phyloP scores from a whole-genome alignment of 2,797 vertebrate species.

The Pygocentrus nattereri region DNA sequence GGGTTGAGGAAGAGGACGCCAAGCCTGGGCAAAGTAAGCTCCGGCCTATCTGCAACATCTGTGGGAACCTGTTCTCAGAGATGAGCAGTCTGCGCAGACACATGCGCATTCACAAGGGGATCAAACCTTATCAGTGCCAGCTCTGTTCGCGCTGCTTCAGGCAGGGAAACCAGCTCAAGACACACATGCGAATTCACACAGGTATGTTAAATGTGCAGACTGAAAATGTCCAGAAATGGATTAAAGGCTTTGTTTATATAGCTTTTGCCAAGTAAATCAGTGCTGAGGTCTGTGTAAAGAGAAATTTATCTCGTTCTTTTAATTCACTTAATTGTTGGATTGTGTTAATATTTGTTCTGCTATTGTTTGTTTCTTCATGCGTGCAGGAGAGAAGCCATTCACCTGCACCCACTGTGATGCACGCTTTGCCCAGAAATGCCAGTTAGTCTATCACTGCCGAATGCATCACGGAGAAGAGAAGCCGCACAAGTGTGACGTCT shows the following conservation, averaged over 20 bases:
- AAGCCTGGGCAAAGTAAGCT: conserved; percentile 65
- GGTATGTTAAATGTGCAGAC: conserved; percentile 76
- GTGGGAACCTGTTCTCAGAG: conserved; percentile 93
- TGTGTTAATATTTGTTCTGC: neutral
- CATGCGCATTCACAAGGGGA: conserved; percentile 96
- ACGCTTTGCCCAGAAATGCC: conserved; percentile 98
- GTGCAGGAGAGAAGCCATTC: conserved; percentile 94
- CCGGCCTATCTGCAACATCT: conserved; percentile 86
- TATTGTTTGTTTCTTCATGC: neutral
- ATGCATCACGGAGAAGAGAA: conserved; percentile 99
- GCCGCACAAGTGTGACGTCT: conserved; percentile 94
- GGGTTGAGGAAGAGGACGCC: conserved; percentile 67
- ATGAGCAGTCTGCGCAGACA: conserved; percentile 94
- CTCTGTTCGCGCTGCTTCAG: conserved; percentile 96
- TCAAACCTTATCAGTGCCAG: conserved; percentile 95
- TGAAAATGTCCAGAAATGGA: neutral
- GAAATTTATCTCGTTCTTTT: no score
- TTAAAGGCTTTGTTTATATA: no score
- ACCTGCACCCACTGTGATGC: conserved; percentile 90
- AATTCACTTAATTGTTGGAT: neutral
- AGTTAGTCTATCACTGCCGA: conserved; percentile 95
- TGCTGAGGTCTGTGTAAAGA: no score
- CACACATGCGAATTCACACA: conserved; percentile 97
- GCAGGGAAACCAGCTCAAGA: conserved; percentile 97
- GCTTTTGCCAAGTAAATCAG: no score